Evolutionary conservation across 2,797 vertebrate species (phyloP).

Genomic region (Schizopygopsis pylzovi): DNA sequence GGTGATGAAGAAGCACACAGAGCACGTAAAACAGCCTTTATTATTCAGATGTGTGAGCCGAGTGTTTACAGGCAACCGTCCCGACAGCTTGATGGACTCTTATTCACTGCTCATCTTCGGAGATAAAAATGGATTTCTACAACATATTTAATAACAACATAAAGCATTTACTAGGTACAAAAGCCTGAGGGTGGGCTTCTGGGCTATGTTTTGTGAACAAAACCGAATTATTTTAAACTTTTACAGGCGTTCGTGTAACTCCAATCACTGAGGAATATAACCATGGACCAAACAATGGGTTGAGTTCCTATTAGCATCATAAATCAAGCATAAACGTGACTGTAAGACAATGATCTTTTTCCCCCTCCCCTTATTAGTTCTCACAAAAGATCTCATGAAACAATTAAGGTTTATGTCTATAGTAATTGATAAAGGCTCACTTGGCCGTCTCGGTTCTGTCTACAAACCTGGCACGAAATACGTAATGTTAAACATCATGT

Average conservation of each 20-base stretch:
- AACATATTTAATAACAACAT: slow-evolving; percentile 82
- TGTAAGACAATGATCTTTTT: not conserved
- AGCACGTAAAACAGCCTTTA: slow-evolving; percentile 77
- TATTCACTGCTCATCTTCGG: slow-evolving; percentile 82
- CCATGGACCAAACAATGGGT: not conserved
- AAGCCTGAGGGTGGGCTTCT: slow-evolving; percentile 69
- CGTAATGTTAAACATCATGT: slow-evolving; percentile 94
- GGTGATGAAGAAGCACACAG: slow-evolving; percentile 70
- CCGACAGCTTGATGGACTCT: slow-evolving; percentile 81
- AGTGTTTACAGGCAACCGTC: slow-evolving; percentile 78
- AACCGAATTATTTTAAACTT: slow-evolving; percentile 10
- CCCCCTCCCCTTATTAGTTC: not conserved
- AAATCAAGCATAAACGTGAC: not conserved
- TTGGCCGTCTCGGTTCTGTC: slow-evolving; percentile 74
- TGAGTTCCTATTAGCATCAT: not conserved
- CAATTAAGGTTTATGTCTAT: not conserved
- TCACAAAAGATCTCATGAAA: not conserved
- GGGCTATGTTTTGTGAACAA: slow-evolving; percentile 37
- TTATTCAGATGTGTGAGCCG: slow-evolving; percentile 74
- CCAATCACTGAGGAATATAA: slow-evolving; percentile 3
- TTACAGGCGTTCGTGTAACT: not conserved
- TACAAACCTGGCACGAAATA: slow-evolving; percentile 86
- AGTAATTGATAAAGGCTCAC: slow-evolving; percentile 61
- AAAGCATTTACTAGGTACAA: slow-evolving; percentile 75
- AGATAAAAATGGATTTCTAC: slow-evolving; percentile 84